Conservation (phyloP, 2,888 invertebrate genomes). For the Meghimatium bilineatum region DNA sequence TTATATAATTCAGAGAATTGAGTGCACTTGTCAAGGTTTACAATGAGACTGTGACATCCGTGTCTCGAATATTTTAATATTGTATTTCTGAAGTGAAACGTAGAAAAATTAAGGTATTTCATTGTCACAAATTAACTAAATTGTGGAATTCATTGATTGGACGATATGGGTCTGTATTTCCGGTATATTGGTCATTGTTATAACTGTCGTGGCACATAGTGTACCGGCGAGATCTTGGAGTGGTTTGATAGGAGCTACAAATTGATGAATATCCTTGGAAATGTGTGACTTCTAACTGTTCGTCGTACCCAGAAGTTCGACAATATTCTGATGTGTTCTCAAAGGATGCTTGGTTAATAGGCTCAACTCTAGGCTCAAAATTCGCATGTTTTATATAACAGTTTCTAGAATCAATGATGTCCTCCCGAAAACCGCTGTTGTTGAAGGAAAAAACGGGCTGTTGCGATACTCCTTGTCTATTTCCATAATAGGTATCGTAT, state of each 20-base stretch:
- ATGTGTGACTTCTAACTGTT: background rate
- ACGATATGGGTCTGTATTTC: background rate
- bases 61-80: no score
- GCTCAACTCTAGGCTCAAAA: background rate
- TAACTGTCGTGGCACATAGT: constrained; percentile 6
- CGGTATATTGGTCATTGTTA: background rate
- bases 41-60: no score
- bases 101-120: no score
- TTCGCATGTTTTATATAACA: background rate
- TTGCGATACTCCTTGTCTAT: background rate
- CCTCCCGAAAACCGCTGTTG: background rate
- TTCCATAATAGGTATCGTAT: background rate
- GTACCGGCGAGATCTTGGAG: background rate
- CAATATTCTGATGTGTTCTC: background rate
- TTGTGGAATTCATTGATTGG: constrained; percentile 7
- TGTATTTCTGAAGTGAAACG: no score
- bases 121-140: constrained; percentile 14
- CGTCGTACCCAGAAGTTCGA: background rate
- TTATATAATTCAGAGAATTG: no score
- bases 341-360: background rate
- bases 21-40: no score
- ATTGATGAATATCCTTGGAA: background rate
- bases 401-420: background rate
- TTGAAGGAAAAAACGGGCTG: background rate
- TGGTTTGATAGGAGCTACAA: background rate